Evolutionary conservation across 1,140 invertebrate species (phyloP).

Genomic region (Drosophila teissieri): DNA sequence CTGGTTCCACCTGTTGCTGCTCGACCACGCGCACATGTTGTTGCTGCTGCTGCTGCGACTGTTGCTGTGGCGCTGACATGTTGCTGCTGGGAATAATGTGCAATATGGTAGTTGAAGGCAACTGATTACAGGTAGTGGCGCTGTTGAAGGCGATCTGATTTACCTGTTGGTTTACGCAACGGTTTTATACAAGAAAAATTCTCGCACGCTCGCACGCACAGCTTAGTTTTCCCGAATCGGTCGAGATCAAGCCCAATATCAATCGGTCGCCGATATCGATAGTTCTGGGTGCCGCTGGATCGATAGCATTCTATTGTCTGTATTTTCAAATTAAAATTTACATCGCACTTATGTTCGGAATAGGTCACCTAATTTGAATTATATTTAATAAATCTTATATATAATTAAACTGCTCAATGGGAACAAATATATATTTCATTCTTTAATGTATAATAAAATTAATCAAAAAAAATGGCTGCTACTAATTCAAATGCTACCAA

Average conservation of each 20-base stretch:
- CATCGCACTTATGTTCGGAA: no score
- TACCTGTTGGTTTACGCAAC: conserved; percentile 78
- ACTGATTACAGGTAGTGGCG: conserved; percentile 19
- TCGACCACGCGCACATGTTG: conserved; percentile 58
- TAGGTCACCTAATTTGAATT: not conserved
- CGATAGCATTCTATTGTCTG: not conserved
- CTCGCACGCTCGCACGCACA: conserved; percentile 47
- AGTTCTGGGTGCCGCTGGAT: not conserved
- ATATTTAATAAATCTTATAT: not conserved
- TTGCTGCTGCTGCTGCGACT: conserved; percentile 1
- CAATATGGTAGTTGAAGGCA: conserved; percentile 5
- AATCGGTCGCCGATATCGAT: conserved; percentile 23
- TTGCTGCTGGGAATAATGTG: conserved; percentile 37
- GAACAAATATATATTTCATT: no score
- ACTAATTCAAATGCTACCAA: no score
- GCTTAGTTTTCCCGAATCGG: conserved; percentile 25
- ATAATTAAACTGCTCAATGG: not conserved
- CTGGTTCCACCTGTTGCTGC: conserved; percentile 65
- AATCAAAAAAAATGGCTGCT: no score
- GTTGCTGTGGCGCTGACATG: conserved; percentile 54
- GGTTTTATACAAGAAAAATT: conserved; percentile 71
- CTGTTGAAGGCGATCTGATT: conserved; percentile 51
- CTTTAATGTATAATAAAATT: no score
- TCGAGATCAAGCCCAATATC: conserved; percentile 32
- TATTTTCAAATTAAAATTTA: conserved; percentile 1